Evolutionary conservation across 2,113 vertebrate species (phyloP).

Genomic region (Hepsetus odoe): DNA sequence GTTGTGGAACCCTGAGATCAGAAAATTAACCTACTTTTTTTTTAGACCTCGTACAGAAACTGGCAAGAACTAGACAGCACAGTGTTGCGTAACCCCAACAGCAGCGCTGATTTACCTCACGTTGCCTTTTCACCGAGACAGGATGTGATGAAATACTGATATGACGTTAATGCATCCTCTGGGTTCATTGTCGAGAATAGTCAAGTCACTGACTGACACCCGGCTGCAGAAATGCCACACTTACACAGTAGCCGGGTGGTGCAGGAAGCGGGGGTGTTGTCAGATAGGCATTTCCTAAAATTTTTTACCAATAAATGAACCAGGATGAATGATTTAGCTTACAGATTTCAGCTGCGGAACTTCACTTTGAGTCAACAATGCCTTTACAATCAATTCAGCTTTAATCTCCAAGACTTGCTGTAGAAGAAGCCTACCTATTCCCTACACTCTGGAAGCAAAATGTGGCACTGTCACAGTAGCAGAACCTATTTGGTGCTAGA

Average conservation of each 20-base stretch:
- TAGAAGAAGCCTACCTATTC: too few relatives aligned
- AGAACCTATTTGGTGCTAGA: too few relatives aligned
- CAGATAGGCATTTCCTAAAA: background rate
- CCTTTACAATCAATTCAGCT: too few relatives aligned
- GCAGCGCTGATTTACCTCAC: background rate
- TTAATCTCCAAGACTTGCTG: too few relatives aligned
- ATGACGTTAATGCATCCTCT: background rate
- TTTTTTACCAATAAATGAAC: background rate
- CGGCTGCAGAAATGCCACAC: background rate
- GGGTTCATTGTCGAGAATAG: background rate
- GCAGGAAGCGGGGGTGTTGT: background rate
- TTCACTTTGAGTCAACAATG: too few relatives aligned
- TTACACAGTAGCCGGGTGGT: background rate
- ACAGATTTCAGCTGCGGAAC: too few relatives aligned
- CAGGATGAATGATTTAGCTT: too few relatives aligned
- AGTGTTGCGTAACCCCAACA: background rate
- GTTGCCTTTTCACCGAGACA: background rate
- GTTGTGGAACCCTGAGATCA: background rate
- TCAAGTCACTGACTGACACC: background rate
- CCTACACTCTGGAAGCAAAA: too few relatives aligned
- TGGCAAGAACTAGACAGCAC: too few relatives aligned
- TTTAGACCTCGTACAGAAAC: too few relatives aligned
- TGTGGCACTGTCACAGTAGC: too few relatives aligned
- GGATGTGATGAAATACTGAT: background rate
- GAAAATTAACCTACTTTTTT: background rate